A percentile compares a stretch with the other conserved stretches of the same genome.
Conservation (phyloP, 1,140 invertebrate species). For the Euwallacea similis region DNA sequence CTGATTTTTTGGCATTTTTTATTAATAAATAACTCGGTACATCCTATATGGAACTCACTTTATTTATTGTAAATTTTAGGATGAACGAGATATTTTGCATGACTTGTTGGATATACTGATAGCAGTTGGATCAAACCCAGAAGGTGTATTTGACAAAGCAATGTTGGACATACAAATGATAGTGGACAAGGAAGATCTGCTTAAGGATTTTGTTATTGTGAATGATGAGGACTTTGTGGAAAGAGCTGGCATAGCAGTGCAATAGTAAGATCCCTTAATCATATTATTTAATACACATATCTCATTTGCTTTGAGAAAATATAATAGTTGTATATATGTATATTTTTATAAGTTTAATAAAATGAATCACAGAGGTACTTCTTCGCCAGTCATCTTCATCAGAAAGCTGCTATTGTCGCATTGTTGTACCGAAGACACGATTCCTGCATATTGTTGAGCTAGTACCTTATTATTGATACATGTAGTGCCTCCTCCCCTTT, state of each 20-base stretch:
- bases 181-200: conserved; percentile 30
- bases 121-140: conserved; percentile 11
- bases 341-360: too few species aligned
- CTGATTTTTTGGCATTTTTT: conserved; percentile 1
- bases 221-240: conserved; percentile 32
- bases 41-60: neutral
- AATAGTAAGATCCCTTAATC: neutral
- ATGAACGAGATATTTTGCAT: conserved; percentile 30
- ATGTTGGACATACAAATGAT: conserved; percentile 35
- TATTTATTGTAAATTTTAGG: conserved; percentile 4
- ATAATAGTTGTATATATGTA: too few species aligned
- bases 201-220: conserved; percentile 37
- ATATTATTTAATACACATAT: too few species aligned
- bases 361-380: too few species aligned
- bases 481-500: conserved; percentile 79
- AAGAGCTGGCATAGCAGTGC: conserved; percentile 16
- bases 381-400: too few species aligned
- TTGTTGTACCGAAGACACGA: conserved; percentile 11
- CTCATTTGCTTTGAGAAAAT: too few species aligned
- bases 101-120: conserved; percentile 33
- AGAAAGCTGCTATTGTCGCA: neutral
- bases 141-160: conserved; percentile 28
- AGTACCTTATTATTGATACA: conserved; percentile 57
- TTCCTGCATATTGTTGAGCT: conserved; percentile 37
- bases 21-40: neutral